phyloP scores from a whole-genome alignment of 2,888 invertebrate genomes.

The Aleiodes leptofemur region DNA sequence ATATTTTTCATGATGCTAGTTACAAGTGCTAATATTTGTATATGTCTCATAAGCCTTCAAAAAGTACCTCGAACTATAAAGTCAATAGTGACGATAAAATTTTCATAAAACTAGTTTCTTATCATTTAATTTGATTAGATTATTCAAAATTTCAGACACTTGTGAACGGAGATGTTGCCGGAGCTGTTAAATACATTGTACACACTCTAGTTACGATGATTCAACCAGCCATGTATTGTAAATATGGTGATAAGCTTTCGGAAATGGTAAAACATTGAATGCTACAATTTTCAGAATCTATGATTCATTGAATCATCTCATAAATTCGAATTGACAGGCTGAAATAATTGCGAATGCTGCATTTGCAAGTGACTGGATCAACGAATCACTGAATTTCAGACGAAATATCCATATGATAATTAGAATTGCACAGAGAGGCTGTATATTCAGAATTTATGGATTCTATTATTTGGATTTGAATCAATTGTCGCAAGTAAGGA shows the following conservation, averaged over 20 bases:
- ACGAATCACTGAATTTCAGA: background rate
- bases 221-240: conserved; percentile 25
- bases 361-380: conserved; percentile 3
- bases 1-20: conserved; percentile 5
- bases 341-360: background rate
- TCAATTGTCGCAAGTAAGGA: conserved; percentile 3
- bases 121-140: no score
- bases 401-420: background rate
- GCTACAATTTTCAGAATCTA: no score
- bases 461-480: background rate
- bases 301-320: no score
- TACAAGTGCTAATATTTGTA: conserved; percentile 10
- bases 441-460: background rate
- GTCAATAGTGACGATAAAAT: no score
- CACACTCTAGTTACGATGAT: background rate
- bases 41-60: conserved; percentile 1
- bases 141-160: conserved; percentile 5
- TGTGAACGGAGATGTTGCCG: background rate
- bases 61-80: background rate
- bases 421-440: background rate
- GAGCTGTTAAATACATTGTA: background rate
- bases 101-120: no score
- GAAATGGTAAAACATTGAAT: background rate
- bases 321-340: background rate
- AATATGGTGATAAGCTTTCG: background rate